Percentiles rank a stretch among this genome's conserved stretches.
These are phyloP conservation scores for Punctoribates punctum DNA, from an alignment of 2,888 invertebrate species.

Conservation along the genomic window DNA sequence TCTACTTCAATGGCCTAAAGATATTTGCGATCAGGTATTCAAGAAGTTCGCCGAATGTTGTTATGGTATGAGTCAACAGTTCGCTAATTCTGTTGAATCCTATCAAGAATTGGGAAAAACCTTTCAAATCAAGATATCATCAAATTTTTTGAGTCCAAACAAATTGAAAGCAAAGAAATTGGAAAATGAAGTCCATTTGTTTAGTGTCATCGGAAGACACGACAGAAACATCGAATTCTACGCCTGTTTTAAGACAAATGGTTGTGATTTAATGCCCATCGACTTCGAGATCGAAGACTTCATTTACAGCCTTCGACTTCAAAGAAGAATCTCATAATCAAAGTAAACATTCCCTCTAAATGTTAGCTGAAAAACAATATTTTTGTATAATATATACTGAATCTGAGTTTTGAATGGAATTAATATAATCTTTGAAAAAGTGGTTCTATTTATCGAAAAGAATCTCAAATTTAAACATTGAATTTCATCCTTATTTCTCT, in stretches of 20 bases:
- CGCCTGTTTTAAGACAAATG: conserved; percentile 15
- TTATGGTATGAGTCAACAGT: neutral
- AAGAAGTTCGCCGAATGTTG: conserved; percentile 11
- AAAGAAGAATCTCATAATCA: conserved; percentile 3
- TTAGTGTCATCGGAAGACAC: neutral
- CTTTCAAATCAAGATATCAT: neutral
- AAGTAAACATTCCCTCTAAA: neutral
- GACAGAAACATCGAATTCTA: neutral
- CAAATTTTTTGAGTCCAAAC: conserved; percentile 25
- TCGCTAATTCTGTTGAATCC: neutral
- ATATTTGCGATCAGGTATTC: conserved; percentile 11
- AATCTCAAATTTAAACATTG: too few species aligned
- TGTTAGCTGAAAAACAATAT: neutral
- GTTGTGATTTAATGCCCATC: neutral
- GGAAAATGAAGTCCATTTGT: neutral
- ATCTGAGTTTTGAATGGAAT: too few species aligned
- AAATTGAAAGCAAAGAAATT: conserved; percentile 13
- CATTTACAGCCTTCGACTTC: neutral
- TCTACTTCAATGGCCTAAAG: conserved; percentile 5
- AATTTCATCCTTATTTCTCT: too few species aligned
- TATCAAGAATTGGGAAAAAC: neutral
- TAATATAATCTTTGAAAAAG: too few species aligned
- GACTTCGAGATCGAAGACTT: conserved; percentile 8
- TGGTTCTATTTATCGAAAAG: too few species aligned
- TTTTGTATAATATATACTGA: too few species aligned